Evolutionary conservation across 2,888 invertebrate species (phyloP).

Genomic region (Patella caerulea): DNA sequence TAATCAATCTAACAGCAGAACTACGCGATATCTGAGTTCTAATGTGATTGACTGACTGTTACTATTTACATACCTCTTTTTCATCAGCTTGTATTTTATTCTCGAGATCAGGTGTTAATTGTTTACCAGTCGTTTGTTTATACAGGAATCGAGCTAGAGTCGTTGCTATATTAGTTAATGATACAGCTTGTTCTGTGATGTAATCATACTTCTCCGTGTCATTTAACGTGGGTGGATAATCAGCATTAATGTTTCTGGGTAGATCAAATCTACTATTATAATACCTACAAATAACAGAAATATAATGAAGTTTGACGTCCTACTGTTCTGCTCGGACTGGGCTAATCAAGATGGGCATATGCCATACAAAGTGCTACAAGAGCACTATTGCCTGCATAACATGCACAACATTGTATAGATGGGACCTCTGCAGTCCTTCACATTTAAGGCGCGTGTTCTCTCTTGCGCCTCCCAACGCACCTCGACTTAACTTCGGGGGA

Average conservation of each 20-base stretch:
- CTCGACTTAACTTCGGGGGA: too few species aligned
- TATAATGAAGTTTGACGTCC: not conserved
- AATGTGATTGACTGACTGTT: too few species aligned
- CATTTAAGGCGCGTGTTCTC: too few species aligned
- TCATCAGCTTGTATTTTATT: slow-evolving; percentile 33
- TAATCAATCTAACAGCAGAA: too few species aligned
- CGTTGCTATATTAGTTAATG: slow-evolving; percentile 49
- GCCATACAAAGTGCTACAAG: too few species aligned
- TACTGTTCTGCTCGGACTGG: too few species aligned
- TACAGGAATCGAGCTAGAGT: slow-evolving; percentile 57
- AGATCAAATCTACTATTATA: slow-evolving; percentile 66
- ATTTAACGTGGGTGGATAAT: slow-evolving; percentile 38
- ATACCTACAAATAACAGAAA: slow-evolving; percentile 46
- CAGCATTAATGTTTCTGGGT: slow-evolving; percentile 42
- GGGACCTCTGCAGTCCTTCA: too few species aligned
- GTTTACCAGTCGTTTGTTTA: slow-evolving; percentile 46
- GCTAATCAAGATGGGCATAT: too few species aligned
- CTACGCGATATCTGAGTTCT: too few species aligned
- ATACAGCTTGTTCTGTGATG: slow-evolving; percentile 51
- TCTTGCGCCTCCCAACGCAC: too few species aligned
- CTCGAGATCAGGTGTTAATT: slow-evolving; percentile 31
- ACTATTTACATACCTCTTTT: slow-evolving; percentile 24
- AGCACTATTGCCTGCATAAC: too few species aligned
- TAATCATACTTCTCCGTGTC: slow-evolving; percentile 48
- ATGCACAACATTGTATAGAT: too few species aligned